Base-by-base conservation (phyloP, 2,113 vertebrate genomes). In the Platysternon megacephalum region DNA sequence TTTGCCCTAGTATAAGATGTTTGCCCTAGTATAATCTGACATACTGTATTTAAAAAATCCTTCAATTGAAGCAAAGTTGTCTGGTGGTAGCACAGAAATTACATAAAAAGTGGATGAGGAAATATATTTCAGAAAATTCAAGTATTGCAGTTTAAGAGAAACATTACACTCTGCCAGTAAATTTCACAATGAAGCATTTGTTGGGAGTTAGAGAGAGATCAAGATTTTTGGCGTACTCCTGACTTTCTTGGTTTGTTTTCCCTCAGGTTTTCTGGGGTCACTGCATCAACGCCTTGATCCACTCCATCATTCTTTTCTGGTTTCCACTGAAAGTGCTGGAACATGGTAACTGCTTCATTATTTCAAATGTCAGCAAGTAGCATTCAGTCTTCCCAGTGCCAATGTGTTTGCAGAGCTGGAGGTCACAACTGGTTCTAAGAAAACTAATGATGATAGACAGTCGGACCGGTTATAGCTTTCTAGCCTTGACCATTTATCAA, bases 221-320 rank as follows among this genome's bases (percentile, higher is more conserved):
- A 92, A 98, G 97, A 96, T 94, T 97, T 97, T 97, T 97, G 97
- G 97, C 96, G 95, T 92, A 94, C 88, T 44, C 76, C 98, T 98
- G 97, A 98, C 86, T 89, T 58, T 91, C 86, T 97, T 89, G 95
- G 94, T 98, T 97, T 98, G 95, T 98, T 98, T 98, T 98, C 96
- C 97, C 87, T 46, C 98, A 99, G 99, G 99, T 99, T 98, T 99
- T 99, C 97, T 99, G 99, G 99, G 99, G 99, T 98, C 99, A 99
- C 98, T 99, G 99, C 98, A 99, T 99, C 98, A 99, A 99, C 97
- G 99, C 99, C 97, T 98, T 99, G 98, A 99, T 99, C 98, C 99
- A 99, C 98, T 99, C 99, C 95, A 98, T 99, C 97, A 99, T 99
- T 97, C 99, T 99, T 94, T 99, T 99, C 98, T 99, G 99, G 99